Conservation (phyloP, 2,797 vertebrate genomes). For the Anas bahamensis region DNA sequence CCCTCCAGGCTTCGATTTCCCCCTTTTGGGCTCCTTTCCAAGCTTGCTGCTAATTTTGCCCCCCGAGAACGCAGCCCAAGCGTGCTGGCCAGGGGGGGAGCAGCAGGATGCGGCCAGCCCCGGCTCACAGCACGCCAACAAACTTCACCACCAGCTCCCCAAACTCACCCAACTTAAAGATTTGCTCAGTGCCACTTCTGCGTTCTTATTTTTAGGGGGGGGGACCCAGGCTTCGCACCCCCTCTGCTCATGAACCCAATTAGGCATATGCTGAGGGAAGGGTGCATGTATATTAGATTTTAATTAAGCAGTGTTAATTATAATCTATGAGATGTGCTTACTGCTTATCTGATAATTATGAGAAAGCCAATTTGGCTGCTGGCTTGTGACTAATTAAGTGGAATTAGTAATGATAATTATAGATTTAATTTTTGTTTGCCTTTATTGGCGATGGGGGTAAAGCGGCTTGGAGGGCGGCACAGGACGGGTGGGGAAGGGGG, state of each 20-base stretch:
- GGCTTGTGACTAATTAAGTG: constrained; percentile 88
- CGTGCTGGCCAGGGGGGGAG: no score
- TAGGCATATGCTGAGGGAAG: constrained; percentile 80
- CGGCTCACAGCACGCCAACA: neutral
- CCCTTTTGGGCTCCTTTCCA: neutral
- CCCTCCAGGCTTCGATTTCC: neutral
- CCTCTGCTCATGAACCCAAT: constrained; percentile 76
- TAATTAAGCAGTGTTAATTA: constrained; percentile 89
- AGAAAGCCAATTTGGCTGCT: constrained; percentile 87
- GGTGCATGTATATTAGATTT: constrained; percentile 85
- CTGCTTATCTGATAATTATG: constrained; percentile 88
- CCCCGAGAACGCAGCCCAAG: neutral
- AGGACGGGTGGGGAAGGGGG: neutral
- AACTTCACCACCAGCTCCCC: neutral
- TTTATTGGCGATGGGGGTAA: constrained; percentile 74
- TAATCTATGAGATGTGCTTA: constrained; percentile 88
- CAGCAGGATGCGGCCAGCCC: neutral
- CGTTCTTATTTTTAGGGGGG: neutral
- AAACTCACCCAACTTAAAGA: neutral
- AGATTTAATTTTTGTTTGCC: constrained; percentile 84
- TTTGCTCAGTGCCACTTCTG: no score
- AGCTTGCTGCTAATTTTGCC: neutral
- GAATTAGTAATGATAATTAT: constrained; percentile 88
- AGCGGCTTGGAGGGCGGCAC: constrained; percentile 8
- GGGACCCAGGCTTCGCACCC: constrained; percentile 43